Evolutionary conservation across 2,888 invertebrate species (phyloP), one percentile per base, ranked within the genome.

Genomic region (Cacoxenus indagator): DNA sequence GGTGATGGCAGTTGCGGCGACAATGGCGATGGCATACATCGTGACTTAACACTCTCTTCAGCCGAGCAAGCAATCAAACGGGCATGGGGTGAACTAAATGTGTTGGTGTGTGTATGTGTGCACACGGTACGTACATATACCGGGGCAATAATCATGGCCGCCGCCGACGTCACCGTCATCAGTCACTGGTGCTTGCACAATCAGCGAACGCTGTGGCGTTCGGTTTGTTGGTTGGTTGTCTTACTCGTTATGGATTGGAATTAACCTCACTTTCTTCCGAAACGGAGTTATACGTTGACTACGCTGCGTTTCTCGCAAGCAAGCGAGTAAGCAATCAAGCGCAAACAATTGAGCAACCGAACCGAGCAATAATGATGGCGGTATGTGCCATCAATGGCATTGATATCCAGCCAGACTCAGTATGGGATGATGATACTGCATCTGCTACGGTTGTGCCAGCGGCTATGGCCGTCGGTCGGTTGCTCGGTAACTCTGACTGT

Each of bases 1-100:
- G 31, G 17, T 19, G 27, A 3, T 11, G 57, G 57, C 59, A 29
- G 17, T 22, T 27, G 31, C 29, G 57, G 59, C 59, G 29, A 19
- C 37, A 22, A 59, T 59, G 31, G 59, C 59, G 19, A 69, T 74
- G 71, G 68, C 62, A 68, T n/a, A n/a, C 75, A 76, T 82, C 76
- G 81, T 83, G 83, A 81, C 81, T 81, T 81, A 81, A 79, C 81
- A 82, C 69, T 75, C 69, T 75, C 61, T 62, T 62, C 61, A 62
- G 61, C 45, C 61, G 61, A 62, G 26, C 61, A 45, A 62, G 31
- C 61, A 45, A 45, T 24, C 61, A 24, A 26, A 26, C 26, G 14
- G 26, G 24, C 24, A 55, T n/a, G 24, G 14, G 55, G 27, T 55
- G 14, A 51, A 51, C 45, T 43, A 43, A 43, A 43, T 43, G 4